phyloP scores from a whole-genome alignment of 2,888 invertebrate species.

The Stenurella melanura region DNA sequence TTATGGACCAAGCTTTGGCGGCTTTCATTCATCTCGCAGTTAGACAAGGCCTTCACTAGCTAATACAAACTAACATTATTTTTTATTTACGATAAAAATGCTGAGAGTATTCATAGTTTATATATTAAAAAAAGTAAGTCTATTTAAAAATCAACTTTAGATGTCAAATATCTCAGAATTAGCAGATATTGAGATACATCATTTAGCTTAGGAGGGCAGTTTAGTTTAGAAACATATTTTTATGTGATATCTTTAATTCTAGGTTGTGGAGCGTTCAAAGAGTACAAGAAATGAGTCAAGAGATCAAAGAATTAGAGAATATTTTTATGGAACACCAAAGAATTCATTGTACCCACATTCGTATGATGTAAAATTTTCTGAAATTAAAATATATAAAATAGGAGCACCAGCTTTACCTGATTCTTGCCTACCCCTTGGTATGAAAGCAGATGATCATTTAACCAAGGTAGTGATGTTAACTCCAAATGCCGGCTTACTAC shows the following conservation, averaged over 20 bases:
- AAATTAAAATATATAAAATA: conserved; percentile 94
- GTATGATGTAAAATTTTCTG: conserved; percentile 93
- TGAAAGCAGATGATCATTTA: conserved; percentile 93
- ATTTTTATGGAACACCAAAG: conserved; percentile 93
- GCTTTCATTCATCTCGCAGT: too few species aligned
- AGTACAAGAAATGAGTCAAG: conserved; percentile 83
- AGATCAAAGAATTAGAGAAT: conserved; percentile 90
- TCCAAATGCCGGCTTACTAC: conserved; percentile 85
- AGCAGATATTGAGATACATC: too few species aligned
- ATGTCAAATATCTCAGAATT: too few species aligned
- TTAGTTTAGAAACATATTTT: not conserved
- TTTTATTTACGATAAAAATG: too few species aligned
- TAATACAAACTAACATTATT: too few species aligned
- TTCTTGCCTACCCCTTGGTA: conserved; percentile 97
- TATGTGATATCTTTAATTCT: conserved; percentile 37
- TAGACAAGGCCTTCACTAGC: too few species aligned
- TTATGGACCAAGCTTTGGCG: too few species aligned
- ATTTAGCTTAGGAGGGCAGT: too few species aligned
- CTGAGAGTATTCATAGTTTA: too few species aligned
- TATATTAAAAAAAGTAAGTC: too few species aligned
- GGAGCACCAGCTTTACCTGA: conserved; percentile 95
- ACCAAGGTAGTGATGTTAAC: conserved; percentile 90
- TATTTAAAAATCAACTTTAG: too few species aligned
- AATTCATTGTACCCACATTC: conserved; percentile 90
- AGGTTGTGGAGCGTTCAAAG: conserved; percentile 91